Base-by-base conservation (phyloP, 1,140 invertebrate genomes). In the Orchesella cincta region DNA sequence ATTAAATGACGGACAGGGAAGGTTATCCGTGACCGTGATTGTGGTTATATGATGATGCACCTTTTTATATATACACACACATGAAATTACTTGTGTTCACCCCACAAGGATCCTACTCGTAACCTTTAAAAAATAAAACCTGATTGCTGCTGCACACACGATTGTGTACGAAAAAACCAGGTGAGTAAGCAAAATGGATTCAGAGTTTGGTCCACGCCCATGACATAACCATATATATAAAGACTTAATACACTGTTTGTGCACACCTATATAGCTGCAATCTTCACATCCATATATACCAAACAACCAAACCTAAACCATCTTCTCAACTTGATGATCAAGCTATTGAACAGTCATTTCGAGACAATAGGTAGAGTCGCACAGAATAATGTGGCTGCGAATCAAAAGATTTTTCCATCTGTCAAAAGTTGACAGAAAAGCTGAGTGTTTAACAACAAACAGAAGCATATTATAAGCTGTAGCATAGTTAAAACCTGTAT, bases 1-100 rank as follows among this genome's bases (percentile, higher is more conserved):
- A n/a, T 57, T 14, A 57, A 67, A 67, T 67, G 62, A 67, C 28
- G 33, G 62, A 67, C 62, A 67, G n/a, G 62, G 62, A 67, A 67
- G 62, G 62, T 67, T 67, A 67, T 67, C 62, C 62, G 62, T 67
- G 62, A 67, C 62, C 62, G 62, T 67, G 62, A 67, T 67, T 67
- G 33, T 29, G n/a, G n/a, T n/a, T n/a, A n/a, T n/a, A n/a, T n/a
- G n/a, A 67, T 67, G 62, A 26, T 31, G 29, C 62, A 16, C 54
- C 16, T 62, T 28, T n/a, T 62, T 12, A 14, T 26, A 62, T 62
- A n/a, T 26, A 12, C 39, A 46, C 39, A 12, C 20, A 8, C 8
- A 46, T 8, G 39, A 46, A 46, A 46, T 46, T 46, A 46, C 39
- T 8, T 46, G 39, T 20, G 20, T 46, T 8, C 39, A 46, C 20